Base-by-base conservation (phyloP, 2,113 vertebrate genomes). In the Delphinus delphis region DNA sequence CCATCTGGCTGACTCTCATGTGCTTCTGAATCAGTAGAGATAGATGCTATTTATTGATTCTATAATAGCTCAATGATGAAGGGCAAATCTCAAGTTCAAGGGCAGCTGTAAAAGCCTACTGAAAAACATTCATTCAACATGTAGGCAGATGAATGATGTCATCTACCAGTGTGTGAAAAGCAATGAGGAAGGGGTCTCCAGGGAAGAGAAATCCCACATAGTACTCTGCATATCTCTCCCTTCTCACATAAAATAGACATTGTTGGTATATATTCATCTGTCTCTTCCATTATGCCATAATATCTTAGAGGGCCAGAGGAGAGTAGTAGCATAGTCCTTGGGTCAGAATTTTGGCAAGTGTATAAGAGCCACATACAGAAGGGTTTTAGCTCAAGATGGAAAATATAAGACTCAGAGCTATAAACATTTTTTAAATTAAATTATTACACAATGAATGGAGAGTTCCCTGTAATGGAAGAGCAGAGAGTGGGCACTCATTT, bases 21-120 rank as follows among this genome's bases (percentile, higher is more conserved):
- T 77, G 53, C 25, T 92, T 92, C 36, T 79, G 47, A 91, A 95
- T 86, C 86, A 77, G 25, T 33, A 86, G 31, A 95, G 82, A 95
- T 58, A 44, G 71, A 85, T 88, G 79, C 33, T 96, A 41, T 86
- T 80, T 95, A 92, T 95, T 96, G 77, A 95, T 94, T 89, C 63
- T 65, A 31, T 90, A 90, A 88, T 95, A 96, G 91, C 80, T 91
- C 53, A 94, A 1, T 55, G 60, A 79, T 92, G 25, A 95, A 92
- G 53, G 23, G 28, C 67, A 84, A 92, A 94, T 83, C 68, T 97
- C 77, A 77, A 88, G 74, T 53, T 87, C 18, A 86, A 89, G 33
- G 31, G 20, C 60, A 88, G 13, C 31, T 55, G 0, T 70, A 70
- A 25, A 36, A 80, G 12, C 15, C 36, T 92, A 87, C 53, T 76